Percentiles rank a stretch among this genome's conserved stretches.
Evolutionary conservation across 2,888 invertebrate genomes (phyloP).

Genomic region (Fragum sueziense): DNA sequence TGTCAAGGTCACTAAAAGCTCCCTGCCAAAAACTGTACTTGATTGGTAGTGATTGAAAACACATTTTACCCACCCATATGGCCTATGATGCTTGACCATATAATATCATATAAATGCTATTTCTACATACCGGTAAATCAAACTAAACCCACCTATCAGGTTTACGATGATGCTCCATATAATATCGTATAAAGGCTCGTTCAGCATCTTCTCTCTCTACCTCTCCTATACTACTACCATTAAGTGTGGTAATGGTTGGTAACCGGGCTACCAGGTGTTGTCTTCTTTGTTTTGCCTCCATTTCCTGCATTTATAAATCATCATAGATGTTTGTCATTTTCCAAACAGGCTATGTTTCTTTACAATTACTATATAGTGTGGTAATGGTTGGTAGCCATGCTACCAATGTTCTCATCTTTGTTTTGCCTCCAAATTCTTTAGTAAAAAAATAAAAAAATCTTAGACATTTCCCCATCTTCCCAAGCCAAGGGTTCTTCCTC

Average conservation of each 20-base stretch:
- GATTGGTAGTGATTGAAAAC: not conserved
- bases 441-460: no score
- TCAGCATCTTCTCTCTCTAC: slow-evolving; percentile 96
- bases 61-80: not conserved
- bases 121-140: no score
- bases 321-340: no score
- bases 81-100: not conserved
- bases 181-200: slow-evolving; percentile 95
- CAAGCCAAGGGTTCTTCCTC: no score
- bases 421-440: no score
- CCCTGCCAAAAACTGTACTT: not conserved
- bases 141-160: slow-evolving; percentile 86
- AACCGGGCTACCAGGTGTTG: slow-evolving; percentile 93
- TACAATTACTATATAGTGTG: no score
- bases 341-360: no score
- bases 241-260: slow-evolving; percentile 92
- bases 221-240: slow-evolving; percentile 93
- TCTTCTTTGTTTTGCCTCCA: slow-evolving; percentile 90
- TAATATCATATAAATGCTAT: not conserved
- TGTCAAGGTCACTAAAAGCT: not conserved
- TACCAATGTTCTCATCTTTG: no score
- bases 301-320: no score
- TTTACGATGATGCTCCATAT: slow-evolving; percentile 84
- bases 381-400: no score
- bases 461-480: no score